phyloP scores from a whole-genome alignment of 2,113 vertebrate species.

The Haemorhous mexicanus region DNA sequence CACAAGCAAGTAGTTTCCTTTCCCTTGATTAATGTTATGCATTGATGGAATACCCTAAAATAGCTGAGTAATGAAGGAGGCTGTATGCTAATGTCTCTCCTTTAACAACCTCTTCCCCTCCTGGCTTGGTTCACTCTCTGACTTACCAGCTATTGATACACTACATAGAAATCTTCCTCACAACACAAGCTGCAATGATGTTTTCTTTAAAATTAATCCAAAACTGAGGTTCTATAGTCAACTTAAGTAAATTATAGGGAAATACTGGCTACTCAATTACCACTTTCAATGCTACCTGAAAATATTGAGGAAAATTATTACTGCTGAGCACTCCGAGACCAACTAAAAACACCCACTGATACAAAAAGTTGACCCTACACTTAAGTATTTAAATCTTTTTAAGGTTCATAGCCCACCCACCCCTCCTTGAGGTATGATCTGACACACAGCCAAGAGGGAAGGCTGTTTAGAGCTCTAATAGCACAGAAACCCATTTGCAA shows the following conservation, averaged over 20 bases:
- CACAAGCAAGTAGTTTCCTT: not conserved
- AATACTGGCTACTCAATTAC: not conserved
- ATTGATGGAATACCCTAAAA: not conserved
- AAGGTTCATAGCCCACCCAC: not conserved
- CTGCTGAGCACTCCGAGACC: not conserved
- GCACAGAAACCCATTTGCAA: slow-evolving; percentile 23
- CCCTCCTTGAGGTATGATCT: not conserved
- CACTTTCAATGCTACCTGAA: not conserved
- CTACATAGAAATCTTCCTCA: not conserved
- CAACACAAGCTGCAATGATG: not conserved
- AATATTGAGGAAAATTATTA: not conserved
- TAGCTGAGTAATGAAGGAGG: not conserved
- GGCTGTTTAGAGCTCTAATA: not conserved
- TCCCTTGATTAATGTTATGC: not conserved
- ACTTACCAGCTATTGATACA: not conserved
- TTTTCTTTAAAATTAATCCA: not conserved
- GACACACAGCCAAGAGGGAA: slow-evolving; percentile 14
- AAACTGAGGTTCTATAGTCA: not conserved
- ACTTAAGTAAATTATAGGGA: not conserved
- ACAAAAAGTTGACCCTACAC: not conserved
- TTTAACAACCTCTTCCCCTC: not conserved
- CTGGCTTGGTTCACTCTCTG: not conserved
- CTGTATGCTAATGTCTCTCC: not conserved
- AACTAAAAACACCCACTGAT: not conserved
- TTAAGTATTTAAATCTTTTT: not conserved